Evolutionary conservation across 2,113 vertebrate species (phyloP).

Genomic region (Pomatostomus ruficeps): DNA sequence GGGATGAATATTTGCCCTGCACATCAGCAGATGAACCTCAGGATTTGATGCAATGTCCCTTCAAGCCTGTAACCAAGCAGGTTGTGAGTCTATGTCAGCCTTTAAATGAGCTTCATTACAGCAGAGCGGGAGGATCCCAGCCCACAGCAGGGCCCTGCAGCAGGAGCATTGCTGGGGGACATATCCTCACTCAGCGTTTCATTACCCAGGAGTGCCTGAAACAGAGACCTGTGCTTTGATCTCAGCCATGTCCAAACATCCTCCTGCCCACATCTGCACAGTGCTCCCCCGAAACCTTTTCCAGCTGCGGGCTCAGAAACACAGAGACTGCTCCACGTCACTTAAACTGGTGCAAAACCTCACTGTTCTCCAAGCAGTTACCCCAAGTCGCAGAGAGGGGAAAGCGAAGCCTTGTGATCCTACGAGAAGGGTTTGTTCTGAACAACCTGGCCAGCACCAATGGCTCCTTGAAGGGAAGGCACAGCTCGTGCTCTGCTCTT

Average conservation of each 20-base stretch:
- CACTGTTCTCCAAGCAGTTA: not conserved
- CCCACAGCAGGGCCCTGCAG: not conserved
- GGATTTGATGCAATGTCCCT: not conserved
- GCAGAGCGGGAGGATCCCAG: not conserved
- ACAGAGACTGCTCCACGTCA: not conserved
- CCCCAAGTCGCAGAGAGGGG: not conserved
- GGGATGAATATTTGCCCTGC: not conserved
- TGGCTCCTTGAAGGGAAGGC: not conserved
- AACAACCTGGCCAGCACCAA: not conserved
- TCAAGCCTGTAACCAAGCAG: not conserved
- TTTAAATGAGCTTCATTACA: not conserved
- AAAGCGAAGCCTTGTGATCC: not conserved
- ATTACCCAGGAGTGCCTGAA: not conserved
- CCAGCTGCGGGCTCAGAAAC: not conserved
- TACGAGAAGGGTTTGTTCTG: not conserved
- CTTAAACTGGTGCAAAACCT: fast-evolving
- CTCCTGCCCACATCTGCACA: fast-evolving
- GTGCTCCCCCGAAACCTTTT: not conserved
- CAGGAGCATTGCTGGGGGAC: not conserved
- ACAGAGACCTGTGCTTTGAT: not conserved
- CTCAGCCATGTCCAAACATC: fast-evolving
- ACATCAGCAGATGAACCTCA: not conserved
- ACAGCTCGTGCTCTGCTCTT: not conserved
- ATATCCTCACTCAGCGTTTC: fast-evolving
- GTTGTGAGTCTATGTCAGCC: not conserved